These are phyloP conservation scores for Ophion slaviceki DNA, from an alignment of 2,888 invertebrate species.

Conservation along the genomic window DNA sequence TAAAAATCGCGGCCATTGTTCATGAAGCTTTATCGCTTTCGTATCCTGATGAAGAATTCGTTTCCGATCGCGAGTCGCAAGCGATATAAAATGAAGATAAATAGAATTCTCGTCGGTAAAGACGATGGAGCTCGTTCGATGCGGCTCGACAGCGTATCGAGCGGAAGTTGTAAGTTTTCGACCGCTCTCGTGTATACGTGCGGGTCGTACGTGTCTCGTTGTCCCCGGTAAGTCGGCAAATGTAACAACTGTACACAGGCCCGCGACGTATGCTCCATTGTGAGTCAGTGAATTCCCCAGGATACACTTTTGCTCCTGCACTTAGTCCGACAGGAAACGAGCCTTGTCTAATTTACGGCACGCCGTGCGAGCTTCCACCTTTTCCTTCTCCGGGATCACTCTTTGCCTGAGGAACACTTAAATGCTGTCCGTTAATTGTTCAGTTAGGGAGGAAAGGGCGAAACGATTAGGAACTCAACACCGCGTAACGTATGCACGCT, in stretches of 20 bases:
- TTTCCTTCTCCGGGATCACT: slow-evolving; percentile 20
- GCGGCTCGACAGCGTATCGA: slow-evolving; percentile 49
- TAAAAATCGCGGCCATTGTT: neutral
- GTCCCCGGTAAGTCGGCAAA: slow-evolving; percentile 2
- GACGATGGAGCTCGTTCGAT: slow-evolving; percentile 17
- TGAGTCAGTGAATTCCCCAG: slow-evolving; percentile 54
- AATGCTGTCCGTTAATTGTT: slow-evolving; percentile 40
- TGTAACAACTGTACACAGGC: neutral
- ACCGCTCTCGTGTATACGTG: slow-evolving; percentile 46
- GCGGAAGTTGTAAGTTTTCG: slow-evolving; percentile 73
- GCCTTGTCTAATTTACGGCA: slow-evolving; percentile 74
- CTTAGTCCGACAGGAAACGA: slow-evolving; percentile 74
- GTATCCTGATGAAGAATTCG: neutral
- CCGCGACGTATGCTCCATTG: neutral
- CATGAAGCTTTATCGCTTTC: neutral
- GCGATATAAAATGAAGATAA: neutral
- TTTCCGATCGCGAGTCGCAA: neutral
- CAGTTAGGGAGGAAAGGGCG: slow-evolving; percentile 61
- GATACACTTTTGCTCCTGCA: slow-evolving; percentile 65
- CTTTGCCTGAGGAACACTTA: slow-evolving; percentile 27
- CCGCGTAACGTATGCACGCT: slow-evolving; percentile 14
- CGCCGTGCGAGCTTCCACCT: slow-evolving; percentile 41
- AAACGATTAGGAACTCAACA: slow-evolving; percentile 48
- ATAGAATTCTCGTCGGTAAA: slow-evolving; percentile 23
- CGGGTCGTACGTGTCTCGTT: slow-evolving; percentile 33